Conservation (phyloP, 2,888 invertebrate genomes). For the Agrotis clavis region DNA sequence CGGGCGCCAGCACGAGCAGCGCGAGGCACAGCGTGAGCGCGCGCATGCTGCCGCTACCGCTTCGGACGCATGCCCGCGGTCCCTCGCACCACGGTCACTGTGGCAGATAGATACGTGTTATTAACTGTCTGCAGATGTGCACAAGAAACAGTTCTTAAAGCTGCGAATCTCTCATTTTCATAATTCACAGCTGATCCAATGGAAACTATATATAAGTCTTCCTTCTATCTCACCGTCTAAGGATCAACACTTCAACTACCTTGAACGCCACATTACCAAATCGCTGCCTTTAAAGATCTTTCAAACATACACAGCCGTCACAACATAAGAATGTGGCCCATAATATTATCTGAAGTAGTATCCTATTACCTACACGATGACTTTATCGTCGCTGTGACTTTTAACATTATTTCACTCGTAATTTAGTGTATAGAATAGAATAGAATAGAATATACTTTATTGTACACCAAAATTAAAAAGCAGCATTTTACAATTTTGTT, state of each 20-base stretch:
- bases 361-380: too few relatives aligned
- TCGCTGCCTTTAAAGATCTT: too few relatives aligned
- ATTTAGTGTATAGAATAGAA: too few relatives aligned
- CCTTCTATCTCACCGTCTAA: neutral
- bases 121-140: neutral
- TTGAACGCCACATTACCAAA: neutral
- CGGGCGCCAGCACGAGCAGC: slow-evolving; percentile 71
- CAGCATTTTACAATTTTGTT: too few relatives aligned
- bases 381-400: too few relatives aligned
- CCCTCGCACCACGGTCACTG: slow-evolving; percentile 33
- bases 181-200: neutral
- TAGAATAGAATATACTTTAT: too few relatives aligned
- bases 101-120: slow-evolving; percentile 1
- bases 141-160: neutral
- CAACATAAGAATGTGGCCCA: neutral
- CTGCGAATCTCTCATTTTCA: neutral
- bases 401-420: too few relatives aligned
- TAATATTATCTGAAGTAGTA: too few relatives aligned
- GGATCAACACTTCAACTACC: neutral
- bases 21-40: slow-evolving; percentile 75
- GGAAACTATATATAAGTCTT: neutral
- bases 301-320: neutral
- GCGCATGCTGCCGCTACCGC: slow-evolving; percentile 78
- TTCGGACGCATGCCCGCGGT: slow-evolving; percentile 64
- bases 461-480: too few relatives aligned